Evolutionary conservation across 2,113 vertebrate species (phyloP), one percentile per base, ranked within the genome.

Genomic region (Stictonetta naevosa): DNA sequence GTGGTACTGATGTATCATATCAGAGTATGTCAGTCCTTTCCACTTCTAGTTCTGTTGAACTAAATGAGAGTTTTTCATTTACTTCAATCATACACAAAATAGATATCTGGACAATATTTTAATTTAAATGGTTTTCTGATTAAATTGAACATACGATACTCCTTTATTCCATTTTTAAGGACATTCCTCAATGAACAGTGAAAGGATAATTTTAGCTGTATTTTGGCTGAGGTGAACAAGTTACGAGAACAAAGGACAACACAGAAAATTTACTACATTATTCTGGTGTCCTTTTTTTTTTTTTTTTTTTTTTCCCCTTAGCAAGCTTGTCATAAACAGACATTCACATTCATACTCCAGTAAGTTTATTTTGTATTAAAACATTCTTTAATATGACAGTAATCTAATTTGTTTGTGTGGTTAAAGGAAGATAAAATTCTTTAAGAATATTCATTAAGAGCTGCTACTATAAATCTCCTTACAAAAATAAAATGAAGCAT

Each of bases 391-490:
- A 72, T 83, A 80, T 66, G 86, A 19, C 16, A 72, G 16, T 86
- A 93, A 95, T 88, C 42, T 90, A 73, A 72, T 93, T 80, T 19
- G 13, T 53, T 88, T 86, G 3, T 64, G 17, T 64, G 66, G 76
- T 86, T 86, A 80, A 88, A 78, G 33, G 7, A 94, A 81, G 62
- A 94, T 84, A 86, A 96, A 92, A 59, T 90, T 88, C 48, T 67
- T 34, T n/a, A n/a, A n/a, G n/a, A n/a, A 40, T 83, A 86, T 88
- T 93, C 72, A 75, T 90, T 95, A 83, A 56, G 22, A 67, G 8
- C 48, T 75, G 19, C 56, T 64, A 38, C 7, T 56, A 84, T 81
- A 90, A 95, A 92, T 94, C 64, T 86, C 38, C 38, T 44, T 53
- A 28, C 42, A 68, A 68, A 94, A 95, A 72, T 86, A 94, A 96